phyloP scores from a whole-genome alignment of 2,797 vertebrate species.

The Gastrophryne carolinensis region DNA sequence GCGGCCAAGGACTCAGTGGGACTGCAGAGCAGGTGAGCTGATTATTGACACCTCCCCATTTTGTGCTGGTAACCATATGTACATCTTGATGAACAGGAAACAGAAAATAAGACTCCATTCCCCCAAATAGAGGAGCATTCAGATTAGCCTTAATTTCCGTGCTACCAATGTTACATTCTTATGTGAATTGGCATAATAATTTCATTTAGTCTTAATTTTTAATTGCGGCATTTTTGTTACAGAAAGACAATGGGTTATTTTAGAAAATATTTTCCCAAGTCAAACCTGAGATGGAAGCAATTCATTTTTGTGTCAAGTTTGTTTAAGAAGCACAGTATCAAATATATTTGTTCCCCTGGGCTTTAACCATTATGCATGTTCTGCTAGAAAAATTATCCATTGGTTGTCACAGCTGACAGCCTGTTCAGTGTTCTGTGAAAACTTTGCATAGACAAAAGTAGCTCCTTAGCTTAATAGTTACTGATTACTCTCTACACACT shows the following conservation, averaged over 20 bases:
- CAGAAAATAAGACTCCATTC: too few relatives aligned
- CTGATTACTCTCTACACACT: constrained; percentile 19
- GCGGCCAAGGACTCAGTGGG: too few relatives aligned
- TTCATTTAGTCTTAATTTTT: too few relatives aligned
- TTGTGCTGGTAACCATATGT: too few relatives aligned
- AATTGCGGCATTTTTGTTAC: too few relatives aligned
- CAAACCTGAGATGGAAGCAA: not conserved
- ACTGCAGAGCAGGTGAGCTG: too few relatives aligned
- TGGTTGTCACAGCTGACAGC: constrained; percentile 10
- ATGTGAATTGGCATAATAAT: too few relatives aligned
- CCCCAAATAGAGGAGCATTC: too few relatives aligned
- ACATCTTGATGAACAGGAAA: too few relatives aligned
- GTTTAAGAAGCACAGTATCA: constrained; percentile 1
- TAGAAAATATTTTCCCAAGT: not conserved
- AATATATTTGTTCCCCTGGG: constrained; percentile 26
- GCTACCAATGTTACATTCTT: too few relatives aligned
- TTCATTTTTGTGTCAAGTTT: constrained; percentile 23
- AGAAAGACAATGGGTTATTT: not conserved
- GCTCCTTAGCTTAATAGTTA: constrained; percentile 10
- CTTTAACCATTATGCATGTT: constrained; percentile 13
- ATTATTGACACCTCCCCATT: too few relatives aligned
- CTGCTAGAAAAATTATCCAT: constrained; percentile 26
- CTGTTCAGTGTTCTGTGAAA: constrained; percentile 30
- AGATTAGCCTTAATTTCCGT: too few relatives aligned
- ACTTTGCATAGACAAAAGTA: not conserved